These are phyloP conservation scores for Amazonetta brasiliensis DNA, from an alignment of 2,797 vertebrate species.

Conservation along the genomic window DNA sequence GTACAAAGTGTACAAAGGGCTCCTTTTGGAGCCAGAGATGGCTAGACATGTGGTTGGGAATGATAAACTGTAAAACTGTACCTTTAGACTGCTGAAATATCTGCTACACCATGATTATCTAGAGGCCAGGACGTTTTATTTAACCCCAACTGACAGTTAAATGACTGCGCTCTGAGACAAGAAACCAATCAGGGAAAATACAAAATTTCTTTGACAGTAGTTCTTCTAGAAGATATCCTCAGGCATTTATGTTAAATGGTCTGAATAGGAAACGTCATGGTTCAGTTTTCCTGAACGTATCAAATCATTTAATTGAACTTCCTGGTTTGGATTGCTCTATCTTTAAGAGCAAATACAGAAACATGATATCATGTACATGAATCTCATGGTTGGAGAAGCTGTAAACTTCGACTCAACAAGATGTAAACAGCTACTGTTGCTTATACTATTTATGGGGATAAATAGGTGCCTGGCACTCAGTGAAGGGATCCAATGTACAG, in stretches of 20 bases:
- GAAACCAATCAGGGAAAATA: background rate
- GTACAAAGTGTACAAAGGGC: background rate
- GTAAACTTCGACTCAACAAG: slow-evolving; percentile 37
- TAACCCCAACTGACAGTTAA: background rate
- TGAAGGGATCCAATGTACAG: background rate
- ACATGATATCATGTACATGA: background rate
- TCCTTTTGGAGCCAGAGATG: background rate
- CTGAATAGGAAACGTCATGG: background rate
- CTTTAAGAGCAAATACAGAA: slow-evolving; percentile 6
- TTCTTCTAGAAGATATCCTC: background rate
- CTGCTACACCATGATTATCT: background rate
- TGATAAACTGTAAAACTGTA: background rate
- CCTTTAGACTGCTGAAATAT: slow-evolving; percentile 12
- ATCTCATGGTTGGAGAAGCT: background rate
- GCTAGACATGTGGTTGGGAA: slow-evolving; percentile 20
- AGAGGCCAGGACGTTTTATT: background rate
- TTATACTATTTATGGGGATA: slow-evolving; percentile 30
- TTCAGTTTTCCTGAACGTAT: background rate
- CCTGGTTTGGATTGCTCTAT: background rate
- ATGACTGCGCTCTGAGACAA: background rate
- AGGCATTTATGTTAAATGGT: background rate
- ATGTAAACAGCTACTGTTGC: slow-evolving; percentile 22
- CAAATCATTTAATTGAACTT: background rate
- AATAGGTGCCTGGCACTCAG: background rate
- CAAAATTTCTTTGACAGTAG: background rate